These are phyloP conservation scores for Andrena minutula DNA, from an alignment of 2,888 invertebrate genomes.

Conservation along the genomic window DNA sequence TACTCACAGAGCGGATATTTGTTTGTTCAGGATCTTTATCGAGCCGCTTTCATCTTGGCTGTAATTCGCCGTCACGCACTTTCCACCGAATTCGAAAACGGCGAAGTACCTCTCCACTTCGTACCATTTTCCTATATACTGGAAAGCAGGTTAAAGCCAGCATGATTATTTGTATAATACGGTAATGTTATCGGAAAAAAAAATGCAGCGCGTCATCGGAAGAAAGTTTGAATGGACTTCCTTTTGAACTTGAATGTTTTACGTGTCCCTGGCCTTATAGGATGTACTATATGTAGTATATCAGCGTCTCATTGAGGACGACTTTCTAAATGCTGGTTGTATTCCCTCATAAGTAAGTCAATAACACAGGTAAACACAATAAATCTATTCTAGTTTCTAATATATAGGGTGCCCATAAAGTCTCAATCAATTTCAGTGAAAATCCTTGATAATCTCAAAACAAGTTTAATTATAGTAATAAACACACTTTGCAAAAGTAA, in stretches of 20 bases:
- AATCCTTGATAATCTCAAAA: too few species aligned
- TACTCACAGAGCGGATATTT: slow-evolving; percentile 85
- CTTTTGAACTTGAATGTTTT: slow-evolving; percentile 20
- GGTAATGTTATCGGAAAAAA: not conserved
- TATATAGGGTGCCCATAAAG: not conserved
- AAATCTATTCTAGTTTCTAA: slow-evolving; percentile 38
- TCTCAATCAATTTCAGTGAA: too few species aligned
- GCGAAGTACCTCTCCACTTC: slow-evolving; percentile 92
- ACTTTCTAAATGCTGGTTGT: slow-evolving; percentile 67
- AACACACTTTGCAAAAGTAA: too few species aligned
- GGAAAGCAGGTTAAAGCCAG: slow-evolving; percentile 68
- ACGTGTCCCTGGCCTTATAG: slow-evolving; percentile 25
- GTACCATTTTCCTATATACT: slow-evolving; percentile 93
- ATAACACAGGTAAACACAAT: slow-evolving; percentile 35
- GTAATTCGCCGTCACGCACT: slow-evolving; percentile 91
- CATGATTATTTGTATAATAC: not conserved
- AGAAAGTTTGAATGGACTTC: slow-evolving; percentile 5
- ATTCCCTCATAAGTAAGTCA: slow-evolving; percentile 58
- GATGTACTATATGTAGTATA: slow-evolving; percentile 24
- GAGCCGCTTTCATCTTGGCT: slow-evolving; percentile 84
- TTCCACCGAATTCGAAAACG: slow-evolving; percentile 90
- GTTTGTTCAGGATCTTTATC: slow-evolving; percentile 84
- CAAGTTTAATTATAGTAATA: too few species aligned
- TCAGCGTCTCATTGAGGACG: slow-evolving; percentile 57
- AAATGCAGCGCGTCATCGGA: not conserved